Percentiles rank a stretch among this genome's conserved stretches.
Conservation (phyloP, 1,140 invertebrate species). For the Drosophila bifasciata region DNA sequence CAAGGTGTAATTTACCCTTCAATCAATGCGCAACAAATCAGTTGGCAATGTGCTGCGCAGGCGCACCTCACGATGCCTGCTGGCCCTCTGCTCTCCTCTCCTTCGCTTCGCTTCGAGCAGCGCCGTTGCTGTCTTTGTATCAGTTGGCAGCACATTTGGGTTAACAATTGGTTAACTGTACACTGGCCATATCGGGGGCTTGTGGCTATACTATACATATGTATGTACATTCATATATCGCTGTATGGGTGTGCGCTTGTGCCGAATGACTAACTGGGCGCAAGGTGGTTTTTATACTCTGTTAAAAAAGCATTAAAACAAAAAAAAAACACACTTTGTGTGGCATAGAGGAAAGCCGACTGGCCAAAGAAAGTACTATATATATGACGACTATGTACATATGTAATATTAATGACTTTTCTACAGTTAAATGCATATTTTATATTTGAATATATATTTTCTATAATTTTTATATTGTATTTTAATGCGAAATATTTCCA, state of each 20-base stretch:
- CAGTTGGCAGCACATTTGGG: conserved; percentile 81
- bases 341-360: conserved; percentile 41
- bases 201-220: conserved; percentile 33
- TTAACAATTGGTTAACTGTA: conserved; percentile 80
- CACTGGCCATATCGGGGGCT: conserved; percentile 57
- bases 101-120: neutral
- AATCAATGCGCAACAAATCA: conserved; percentile 80
- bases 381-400: neutral
- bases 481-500: too few relatives aligned
- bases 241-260: conserved; percentile 26
- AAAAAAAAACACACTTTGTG: too few relatives aligned
- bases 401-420: conserved; percentile 6
- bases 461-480: neutral
- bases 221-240: too few relatives aligned
- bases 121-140: conserved; percentile 31
- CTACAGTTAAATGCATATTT: neutral
- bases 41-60: conserved; percentile 76
- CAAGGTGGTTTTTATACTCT: conserved; percentile 73
- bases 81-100: neutral
- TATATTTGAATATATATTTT: conserved; percentile 3
- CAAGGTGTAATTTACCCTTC: conserved; percentile 81
- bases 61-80: conserved; percentile 47
- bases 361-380: conserved; percentile 8
- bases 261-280: conserved; percentile 76
- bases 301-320: conserved; percentile 47